Percentiles rank a stretch among this genome's conserved stretches.
Evolutionary conservation across 2,113 vertebrate species (phyloP).

Genomic region (Macquaria ambigua): DNA sequence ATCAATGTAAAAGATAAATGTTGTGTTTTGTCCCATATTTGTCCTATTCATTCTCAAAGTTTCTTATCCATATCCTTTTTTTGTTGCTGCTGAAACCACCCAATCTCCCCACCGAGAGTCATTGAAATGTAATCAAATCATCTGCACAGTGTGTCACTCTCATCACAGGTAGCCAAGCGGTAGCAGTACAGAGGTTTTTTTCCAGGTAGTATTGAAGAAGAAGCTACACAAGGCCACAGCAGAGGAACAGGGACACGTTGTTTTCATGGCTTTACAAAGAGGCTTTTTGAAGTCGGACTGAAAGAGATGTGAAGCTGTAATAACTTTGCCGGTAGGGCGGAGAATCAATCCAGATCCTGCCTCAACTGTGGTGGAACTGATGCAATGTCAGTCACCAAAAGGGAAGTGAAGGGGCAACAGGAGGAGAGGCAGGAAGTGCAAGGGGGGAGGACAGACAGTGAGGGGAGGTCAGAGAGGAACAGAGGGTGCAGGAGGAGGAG

Average conservation of each 20-base stretch:
- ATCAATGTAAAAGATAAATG: neutral
- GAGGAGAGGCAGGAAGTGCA: slow-evolving; percentile 6
- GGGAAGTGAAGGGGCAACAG: slow-evolving; percentile 1
- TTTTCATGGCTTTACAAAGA: slow-evolving; percentile 37
- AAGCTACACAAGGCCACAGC: slow-evolving; percentile 29
- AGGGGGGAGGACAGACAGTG: slow-evolving; percentile 1
- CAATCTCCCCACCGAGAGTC: slow-evolving; percentile 1
- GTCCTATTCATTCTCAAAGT: neutral
- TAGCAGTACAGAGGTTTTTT: neutral
- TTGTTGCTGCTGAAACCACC: neutral
- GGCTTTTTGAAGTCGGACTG: slow-evolving; percentile 47
- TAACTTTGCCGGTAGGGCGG: slow-evolving; percentile 22
- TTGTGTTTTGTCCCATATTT: neutral
- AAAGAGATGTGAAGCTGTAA: slow-evolving; percentile 41
- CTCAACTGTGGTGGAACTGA: slow-evolving; percentile 37
- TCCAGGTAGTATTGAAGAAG: neutral
- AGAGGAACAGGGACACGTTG: slow-evolving; percentile 29
- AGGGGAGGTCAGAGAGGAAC: slow-evolving; percentile 7
- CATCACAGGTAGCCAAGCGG: neutral
- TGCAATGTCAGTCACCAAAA: slow-evolving; percentile 20
- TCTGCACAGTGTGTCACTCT: neutral
- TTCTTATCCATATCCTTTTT: neutral
- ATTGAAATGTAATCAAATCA: slow-evolving; percentile 8
- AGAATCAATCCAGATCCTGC: slow-evolving; percentile 19
- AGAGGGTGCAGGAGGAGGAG: neutral